Conservation (phyloP, 2,113 vertebrate genomes). For the Stigmatopora argus region DNA sequence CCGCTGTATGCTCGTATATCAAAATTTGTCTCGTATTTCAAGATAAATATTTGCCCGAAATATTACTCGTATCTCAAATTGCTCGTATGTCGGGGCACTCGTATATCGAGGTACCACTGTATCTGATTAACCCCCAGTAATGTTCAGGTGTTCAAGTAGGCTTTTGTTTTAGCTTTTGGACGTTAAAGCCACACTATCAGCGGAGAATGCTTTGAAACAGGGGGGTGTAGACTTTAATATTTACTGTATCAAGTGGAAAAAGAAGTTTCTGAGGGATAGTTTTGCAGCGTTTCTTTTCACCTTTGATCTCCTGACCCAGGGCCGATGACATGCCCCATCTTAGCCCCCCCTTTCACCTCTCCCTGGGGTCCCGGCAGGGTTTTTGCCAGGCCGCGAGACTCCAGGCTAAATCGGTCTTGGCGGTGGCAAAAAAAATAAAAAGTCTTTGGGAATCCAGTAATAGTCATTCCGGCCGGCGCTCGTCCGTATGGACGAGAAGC, state of each 20-base stretch:
- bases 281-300: slow-evolving; percentile 45
- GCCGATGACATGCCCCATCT: slow-evolving; percentile 34
- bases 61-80: too few relatives aligned
- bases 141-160: not conserved
- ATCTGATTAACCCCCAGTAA: not conserved
- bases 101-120: too few relatives aligned
- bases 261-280: not conserved
- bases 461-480: not conserved
- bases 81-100: too few relatives aligned
- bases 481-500: slow-evolving; percentile 17
- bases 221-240: not conserved
- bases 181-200: not conserved
- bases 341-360: not conserved
- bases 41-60: too few relatives aligned
- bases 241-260: not conserved
- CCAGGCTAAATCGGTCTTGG: slow-evolving; percentile 10
- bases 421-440: not conserved
- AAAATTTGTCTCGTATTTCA: too few relatives aligned
- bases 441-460: not conserved
- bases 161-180: not conserved
- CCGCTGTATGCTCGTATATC: too few relatives aligned
- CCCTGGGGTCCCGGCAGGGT: slow-evolving; percentile 19
- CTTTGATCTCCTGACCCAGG: slow-evolving; percentile 35
- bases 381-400: not conserved
- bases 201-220: not conserved